Conservation (phyloP, 2,888 invertebrate genomes). For the Parthenolecanium corni region DNA sequence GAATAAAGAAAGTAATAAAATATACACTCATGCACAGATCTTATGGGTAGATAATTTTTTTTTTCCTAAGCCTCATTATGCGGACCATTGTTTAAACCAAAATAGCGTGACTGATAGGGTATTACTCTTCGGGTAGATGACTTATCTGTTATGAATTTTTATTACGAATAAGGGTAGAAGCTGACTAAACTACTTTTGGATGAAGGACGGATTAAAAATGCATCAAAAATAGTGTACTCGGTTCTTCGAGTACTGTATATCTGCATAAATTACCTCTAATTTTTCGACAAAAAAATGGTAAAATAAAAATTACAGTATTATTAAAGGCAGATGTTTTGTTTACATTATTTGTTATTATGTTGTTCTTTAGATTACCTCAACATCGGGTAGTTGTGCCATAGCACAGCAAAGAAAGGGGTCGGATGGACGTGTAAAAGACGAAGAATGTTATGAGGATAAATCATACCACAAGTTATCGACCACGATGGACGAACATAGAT, state of each 20-base stretch:
- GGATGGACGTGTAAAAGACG: not conserved
- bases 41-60: too few relatives aligned
- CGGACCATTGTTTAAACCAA: slow-evolving; percentile 3
- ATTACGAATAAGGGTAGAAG: not conserved
- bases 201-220: not conserved
- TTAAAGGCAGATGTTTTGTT: too few relatives aligned
- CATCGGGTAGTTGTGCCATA: slow-evolving; percentile 36
- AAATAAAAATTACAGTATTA: too few relatives aligned
- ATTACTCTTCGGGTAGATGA: not conserved
- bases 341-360: too few relatives aligned
- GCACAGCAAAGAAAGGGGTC: slow-evolving; percentile 34
- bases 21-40: too few relatives aligned
- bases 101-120: slow-evolving; percentile 9
- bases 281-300: too few relatives aligned
- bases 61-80: not conserved
- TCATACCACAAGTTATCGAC: not conserved
- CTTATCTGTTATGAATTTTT: not conserved
- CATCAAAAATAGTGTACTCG: not conserved
- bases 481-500: too few relatives aligned
- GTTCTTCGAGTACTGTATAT: too few relatives aligned
- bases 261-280: too few relatives aligned
- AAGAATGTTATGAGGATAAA: not conserved
- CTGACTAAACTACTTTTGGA: too few relatives aligned
- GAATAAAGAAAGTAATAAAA: too few relatives aligned
- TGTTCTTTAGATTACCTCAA: slow-evolving; percentile 34